Conservation (phyloP, 1,140 invertebrate genomes). For the Myzus persicae region DNA sequence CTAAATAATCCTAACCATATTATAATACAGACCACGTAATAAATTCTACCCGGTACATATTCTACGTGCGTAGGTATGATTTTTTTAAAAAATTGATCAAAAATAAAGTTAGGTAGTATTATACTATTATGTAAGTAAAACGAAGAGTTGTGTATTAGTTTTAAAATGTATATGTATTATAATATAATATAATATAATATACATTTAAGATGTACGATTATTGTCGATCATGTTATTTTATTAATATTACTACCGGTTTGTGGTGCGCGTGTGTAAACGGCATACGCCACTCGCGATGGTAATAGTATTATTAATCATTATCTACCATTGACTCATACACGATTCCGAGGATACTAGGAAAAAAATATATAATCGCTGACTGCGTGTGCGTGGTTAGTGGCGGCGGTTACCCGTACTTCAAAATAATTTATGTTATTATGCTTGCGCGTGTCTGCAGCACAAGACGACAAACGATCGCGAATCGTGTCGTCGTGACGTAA, state of each 20-base stretch:
- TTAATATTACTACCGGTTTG: background rate
- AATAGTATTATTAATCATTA: background rate
- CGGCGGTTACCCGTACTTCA: background rate
- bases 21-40: background rate
- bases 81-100: background rate
- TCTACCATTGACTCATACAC: background rate
- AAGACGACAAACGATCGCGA: background rate
- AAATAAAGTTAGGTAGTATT: background rate
- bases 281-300: background rate
- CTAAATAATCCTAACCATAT: background rate
- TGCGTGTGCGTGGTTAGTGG: background rate
- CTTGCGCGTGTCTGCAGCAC: background rate
- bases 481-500: slow-evolving; percentile 6
- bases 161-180: background rate
- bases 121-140: background rate
- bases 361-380: background rate
- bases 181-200: background rate
- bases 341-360: background rate
- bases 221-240: background rate
- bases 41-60: background rate
- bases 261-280: background rate
- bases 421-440: background rate
- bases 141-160: background rate
- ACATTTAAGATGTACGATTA: background rate
- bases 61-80: background rate